Evolutionary conservation across 2,113 vertebrate genomes (phyloP).

Genomic region (Cyanoliseus patagonus): DNA sequence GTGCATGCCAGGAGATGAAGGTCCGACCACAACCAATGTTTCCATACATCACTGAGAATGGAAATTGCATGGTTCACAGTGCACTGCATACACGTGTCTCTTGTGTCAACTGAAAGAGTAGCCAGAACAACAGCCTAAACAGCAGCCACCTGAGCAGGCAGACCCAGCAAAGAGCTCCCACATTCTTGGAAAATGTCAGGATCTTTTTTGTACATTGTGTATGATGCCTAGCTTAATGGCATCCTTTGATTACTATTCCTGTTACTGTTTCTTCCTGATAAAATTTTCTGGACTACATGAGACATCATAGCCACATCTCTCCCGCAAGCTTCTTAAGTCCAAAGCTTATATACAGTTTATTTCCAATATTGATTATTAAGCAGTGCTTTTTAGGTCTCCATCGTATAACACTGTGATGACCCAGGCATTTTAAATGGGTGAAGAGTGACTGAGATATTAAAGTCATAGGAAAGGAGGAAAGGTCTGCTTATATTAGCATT

Average conservation of each 20-base stretch:
- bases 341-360: background rate
- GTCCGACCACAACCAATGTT: background rate
- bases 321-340: background rate
- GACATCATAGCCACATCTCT: background rate
- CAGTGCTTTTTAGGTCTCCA: background rate
- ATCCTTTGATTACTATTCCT: background rate
- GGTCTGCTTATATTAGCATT: background rate
- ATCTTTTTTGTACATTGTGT: accelerated
- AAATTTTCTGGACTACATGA: background rate
- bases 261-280: background rate
- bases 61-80: background rate
- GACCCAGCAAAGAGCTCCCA: background rate
- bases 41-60: accelerated
- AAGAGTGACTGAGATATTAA: background rate
- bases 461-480: background rate
- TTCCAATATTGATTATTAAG: background rate
- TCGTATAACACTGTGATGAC: background rate
- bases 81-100: accelerated
- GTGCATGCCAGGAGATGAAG: background rate
- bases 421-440: background rate
- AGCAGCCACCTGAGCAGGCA: background rate
- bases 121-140: background rate
- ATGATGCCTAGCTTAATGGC: too few species aligned
- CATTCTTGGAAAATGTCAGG: background rate
- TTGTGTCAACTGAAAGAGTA: background rate